Percentiles rank a stretch among this genome's conserved stretches.
These are phyloP conservation scores for Archips crataeganus DNA, from an alignment of 2,888 invertebrate species.

Conservation along the genomic window DNA sequence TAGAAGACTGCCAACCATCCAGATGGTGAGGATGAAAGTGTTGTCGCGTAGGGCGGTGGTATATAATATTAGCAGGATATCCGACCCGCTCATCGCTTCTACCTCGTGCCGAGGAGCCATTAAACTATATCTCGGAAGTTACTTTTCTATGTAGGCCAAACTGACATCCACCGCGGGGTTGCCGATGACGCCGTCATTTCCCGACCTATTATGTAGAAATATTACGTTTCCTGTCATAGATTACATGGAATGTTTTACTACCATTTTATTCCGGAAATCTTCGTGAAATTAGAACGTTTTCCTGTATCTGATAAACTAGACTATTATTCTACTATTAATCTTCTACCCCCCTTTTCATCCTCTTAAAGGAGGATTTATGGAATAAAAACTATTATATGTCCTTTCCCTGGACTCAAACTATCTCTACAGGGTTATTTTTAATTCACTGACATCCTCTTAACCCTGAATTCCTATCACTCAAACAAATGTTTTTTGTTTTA, in stretches of 20 bases:
- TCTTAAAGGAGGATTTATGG: too few species aligned
- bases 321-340: not conserved
- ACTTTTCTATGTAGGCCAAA: constrained; percentile 23
- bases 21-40: too few species aligned
- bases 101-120: not conserved
- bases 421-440: too few species aligned
- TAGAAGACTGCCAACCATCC: too few species aligned
- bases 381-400: too few species aligned
- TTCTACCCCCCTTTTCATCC: too few species aligned
- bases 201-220: not conserved
- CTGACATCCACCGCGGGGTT: constrained; percentile 2
- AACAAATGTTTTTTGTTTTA: too few species aligned
- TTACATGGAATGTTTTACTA: not conserved
- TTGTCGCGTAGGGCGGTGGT: too few species aligned
- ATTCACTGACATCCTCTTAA: too few species aligned
- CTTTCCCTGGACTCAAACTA: too few species aligned
- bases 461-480: too few species aligned
- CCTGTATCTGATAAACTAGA: not conserved
- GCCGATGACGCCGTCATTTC: constrained; percentile 4
- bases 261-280: not conserved
- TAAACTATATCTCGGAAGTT: constrained; percentile 12
- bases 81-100: not conserved
- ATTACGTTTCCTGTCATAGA: not conserved
- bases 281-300: not conserved
- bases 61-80: too few species aligned